Conservation (phyloP, 2,888 invertebrate genomes). For the Chalcosyrphus nemorum region DNA sequence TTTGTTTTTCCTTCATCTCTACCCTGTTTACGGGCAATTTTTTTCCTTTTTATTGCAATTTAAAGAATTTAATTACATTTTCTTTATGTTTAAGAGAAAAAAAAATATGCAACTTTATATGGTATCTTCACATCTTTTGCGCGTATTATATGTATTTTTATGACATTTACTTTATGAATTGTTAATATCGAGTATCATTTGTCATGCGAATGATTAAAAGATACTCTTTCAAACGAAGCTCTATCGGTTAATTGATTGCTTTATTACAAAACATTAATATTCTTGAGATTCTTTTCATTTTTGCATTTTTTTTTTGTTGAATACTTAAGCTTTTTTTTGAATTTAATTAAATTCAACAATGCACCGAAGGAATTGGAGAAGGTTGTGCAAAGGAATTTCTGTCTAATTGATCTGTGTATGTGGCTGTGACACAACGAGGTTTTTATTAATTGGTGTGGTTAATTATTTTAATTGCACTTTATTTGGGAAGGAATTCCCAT, state of each 20-base stretch:
- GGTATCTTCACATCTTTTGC: conserved; percentile 44
- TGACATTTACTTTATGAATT: conserved; percentile 51
- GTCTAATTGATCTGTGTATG: conserved; percentile 66
- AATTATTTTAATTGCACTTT: conserved; percentile 42
- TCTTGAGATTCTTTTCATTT: conserved; percentile 56
- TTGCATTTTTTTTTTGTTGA: not conserved
- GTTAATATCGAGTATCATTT: not conserved
- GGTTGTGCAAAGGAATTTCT: conserved; percentile 40
- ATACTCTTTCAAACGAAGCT: conserved; percentile 21
- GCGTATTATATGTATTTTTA: conserved; percentile 10
- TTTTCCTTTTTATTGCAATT: conserved; percentile 54
- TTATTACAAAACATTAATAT: conserved; percentile 66
- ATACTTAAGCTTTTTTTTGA: conserved; percentile 14
- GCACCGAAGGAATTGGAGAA: conserved; percentile 39
- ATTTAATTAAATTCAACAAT: conserved; percentile 56
- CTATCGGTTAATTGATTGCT: conserved; percentile 55
- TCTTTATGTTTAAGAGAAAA: not conserved
- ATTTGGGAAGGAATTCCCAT: not conserved
- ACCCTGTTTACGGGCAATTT: conserved; percentile 8
- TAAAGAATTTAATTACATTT: conserved; percentile 25
- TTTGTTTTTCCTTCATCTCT: not conserved
- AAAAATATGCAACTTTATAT: conserved; percentile 25
- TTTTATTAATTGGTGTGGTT: conserved; percentile 58
- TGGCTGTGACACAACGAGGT: conserved; percentile 50
- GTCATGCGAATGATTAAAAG: conserved; percentile 44